Base-by-base conservation (phyloP, 2,797 vertebrate genomes). In the Spinibarbus caldwelli region DNA sequence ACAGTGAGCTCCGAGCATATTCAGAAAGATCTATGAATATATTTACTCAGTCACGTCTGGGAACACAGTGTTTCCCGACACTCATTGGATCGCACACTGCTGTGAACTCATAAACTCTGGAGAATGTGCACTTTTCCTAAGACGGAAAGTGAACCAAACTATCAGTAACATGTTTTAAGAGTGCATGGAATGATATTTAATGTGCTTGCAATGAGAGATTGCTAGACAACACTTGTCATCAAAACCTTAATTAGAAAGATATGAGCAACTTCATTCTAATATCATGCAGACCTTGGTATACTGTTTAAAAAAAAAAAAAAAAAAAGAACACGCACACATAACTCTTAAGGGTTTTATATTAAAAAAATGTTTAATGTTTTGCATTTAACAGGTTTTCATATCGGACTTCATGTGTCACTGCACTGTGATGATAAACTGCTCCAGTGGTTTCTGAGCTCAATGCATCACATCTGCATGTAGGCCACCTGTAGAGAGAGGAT, bases 401-500 rank as follows among this genome's bases (percentile, higher is more conserved):
- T 54, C 4, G 15, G 47, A 76, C 3, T 34, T 6, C 31, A 34
- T 23, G 45, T 15, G 59, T 64, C 5, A 12, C 12, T 62, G 29
- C 17, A 19, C 10, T 59, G 34, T 49, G 11, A n/a, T 57, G 31
- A 38, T 26, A 41, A 26, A 57, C 23, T 17, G 34, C 14, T 78
- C 75, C 52, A 10, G 8, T n/a, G 49, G 31, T 14, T 15, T 62
- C 52, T 19, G 75, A 59, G 34, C 21, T 34, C 73, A 7, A 4
- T 10, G n/a, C 45, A 68, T 80, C 64, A 80, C 64, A 80, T 80
- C 79, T 34, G 31, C 79, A 80, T 54, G 79, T 80, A 80, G 31
- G 79, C 79, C 62, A 80, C 79, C 79, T 80, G 47, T 26, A 6
- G 78, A 80, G 31, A 80, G 79, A 80, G 5, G 43, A 80, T 47